These are phyloP conservation scores for Drosophila mercatorum DNA, from an alignment of 2,888 invertebrate genomes.

Conservation along the genomic window DNA sequence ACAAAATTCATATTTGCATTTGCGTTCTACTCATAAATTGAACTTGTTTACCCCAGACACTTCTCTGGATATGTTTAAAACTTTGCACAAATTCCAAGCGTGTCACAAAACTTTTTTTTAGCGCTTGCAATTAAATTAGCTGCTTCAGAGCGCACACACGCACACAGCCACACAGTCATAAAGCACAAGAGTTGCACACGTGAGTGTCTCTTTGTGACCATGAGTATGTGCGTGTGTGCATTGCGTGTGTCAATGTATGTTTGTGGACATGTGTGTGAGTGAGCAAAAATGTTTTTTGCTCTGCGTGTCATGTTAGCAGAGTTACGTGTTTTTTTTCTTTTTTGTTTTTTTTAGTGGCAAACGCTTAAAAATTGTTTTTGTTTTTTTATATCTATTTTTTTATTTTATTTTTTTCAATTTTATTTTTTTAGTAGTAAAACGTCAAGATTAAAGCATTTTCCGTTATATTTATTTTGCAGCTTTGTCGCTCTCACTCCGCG, in stretches of 20 bases:
- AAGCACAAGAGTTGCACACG: neutral
- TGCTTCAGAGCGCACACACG: conserved; percentile 19
- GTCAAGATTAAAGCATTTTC: conserved; percentile 51
- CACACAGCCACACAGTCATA: neutral
- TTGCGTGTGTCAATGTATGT: conserved; percentile 2
- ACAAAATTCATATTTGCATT: conserved; percentile 16
- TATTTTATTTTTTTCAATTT: neutral
- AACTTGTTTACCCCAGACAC: conserved; percentile 40
- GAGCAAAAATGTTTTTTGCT: conserved; percentile 37
- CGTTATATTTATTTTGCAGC: conserved; percentile 53
- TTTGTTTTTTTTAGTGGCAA: conserved; percentile 9
- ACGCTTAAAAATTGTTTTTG: neutral
- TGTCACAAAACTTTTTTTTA: conserved; percentile 68
- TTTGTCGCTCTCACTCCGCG: conserved; percentile 2
- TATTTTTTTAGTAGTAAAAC: conserved; percentile 28
- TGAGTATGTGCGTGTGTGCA: neutral
- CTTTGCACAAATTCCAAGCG: conserved; percentile 59
- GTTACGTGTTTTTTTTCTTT: conserved; percentile 17
- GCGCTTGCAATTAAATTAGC: conserved; percentile 71
- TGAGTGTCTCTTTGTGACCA: neutral
- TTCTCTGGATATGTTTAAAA: conserved; percentile 32
- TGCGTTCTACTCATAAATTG: conserved; percentile 31
- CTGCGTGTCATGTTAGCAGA: conserved; percentile 50
- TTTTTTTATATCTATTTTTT: neutral
- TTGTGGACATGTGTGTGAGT: conserved; percentile 4